Evolutionary conservation across 2,888 invertebrate species (phyloP).

Genomic region (Pherbina coryleti): DNA sequence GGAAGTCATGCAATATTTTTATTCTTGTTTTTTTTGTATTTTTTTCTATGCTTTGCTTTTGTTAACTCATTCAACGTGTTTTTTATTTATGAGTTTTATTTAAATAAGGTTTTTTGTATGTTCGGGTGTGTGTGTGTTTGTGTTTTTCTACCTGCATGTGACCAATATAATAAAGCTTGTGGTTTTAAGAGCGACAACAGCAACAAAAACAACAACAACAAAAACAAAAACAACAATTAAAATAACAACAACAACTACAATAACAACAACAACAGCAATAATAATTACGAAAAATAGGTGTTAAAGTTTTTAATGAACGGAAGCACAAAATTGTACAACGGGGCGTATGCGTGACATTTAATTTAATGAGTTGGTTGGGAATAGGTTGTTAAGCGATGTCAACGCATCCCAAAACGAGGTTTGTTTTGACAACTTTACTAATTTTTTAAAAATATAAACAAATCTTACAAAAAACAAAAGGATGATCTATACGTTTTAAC

Average conservation of each 20-base stretch:
- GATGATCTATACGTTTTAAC: no score
- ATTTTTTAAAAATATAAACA: no score
- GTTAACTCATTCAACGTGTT: no score
- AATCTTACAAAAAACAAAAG: no score
- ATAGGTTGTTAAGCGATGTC: no score
- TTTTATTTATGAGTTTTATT: no score
- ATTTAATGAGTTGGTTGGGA: background rate
- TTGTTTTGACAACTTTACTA: no score
- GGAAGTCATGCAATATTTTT: constrained; percentile 57
- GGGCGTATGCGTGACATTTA: background rate
- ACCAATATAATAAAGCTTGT: background rate
- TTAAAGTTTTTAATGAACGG: constrained; percentile 20
- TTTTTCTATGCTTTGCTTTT: no score
- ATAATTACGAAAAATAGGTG: background rate
- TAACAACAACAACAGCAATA: background rate
- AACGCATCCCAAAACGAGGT: no score
- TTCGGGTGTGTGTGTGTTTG: background rate
- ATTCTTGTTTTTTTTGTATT: background rate
- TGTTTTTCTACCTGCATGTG: no score
- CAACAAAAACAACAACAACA: background rate
- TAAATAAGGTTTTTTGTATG: background rate
- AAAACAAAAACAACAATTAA: background rate
- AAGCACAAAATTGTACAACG: background rate
- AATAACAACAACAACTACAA: background rate
- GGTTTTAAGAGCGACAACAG: background rate